Base-by-base conservation (phyloP, 2,797 vertebrate species). In the Poeciliopsis turneri region DNA sequence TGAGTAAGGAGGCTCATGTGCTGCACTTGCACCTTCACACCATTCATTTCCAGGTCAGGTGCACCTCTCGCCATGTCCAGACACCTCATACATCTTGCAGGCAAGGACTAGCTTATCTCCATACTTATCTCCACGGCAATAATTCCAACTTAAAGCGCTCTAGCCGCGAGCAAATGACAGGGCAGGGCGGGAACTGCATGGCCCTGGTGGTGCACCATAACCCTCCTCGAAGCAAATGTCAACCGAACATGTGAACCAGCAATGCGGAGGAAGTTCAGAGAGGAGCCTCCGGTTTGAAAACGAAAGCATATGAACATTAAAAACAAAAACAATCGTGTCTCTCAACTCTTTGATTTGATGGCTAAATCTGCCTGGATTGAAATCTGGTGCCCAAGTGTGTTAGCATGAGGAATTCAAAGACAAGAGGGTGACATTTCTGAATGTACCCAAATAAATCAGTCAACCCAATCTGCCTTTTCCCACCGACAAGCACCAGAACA, bases 81-180 rank as follows among this genome's bases (percentile, higher is more conserved):
- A 92, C 94, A 95, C 94, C 93, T 94, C 94, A 95, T 95, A 89
- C 80, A 92, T 95, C 94, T 92, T 86, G 45, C 79, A 74, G 80
- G 86, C 87, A 84, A 87, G 82, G 83, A 90, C 82, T 74, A 41
- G 76, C 92, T 95, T 95, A 93, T 95, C 94, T 93, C 87, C 78
- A 88, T 84, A 85, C 93, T 95, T 94, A 95, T 96, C 95, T 94
- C 85, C 55, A 75, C 39, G 88, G 93, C 86, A 91, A 95, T 96
- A 94, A 94, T 92, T 95, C 94, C 92, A 85, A 93, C 92, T 95
- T 94, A 93, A 92, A 91, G 88, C 87, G 77, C 87, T 78, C 79
- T 80, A 80, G 90, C 91, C 87, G 78, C 15, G 9, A 89, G 92
- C 86, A 92, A 92, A 93, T 87, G 87, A 90, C 87, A 87, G 82